phyloP scores from a whole-genome alignment of 2,888 invertebrate genomes.

The Tenthredo mesomela region DNA sequence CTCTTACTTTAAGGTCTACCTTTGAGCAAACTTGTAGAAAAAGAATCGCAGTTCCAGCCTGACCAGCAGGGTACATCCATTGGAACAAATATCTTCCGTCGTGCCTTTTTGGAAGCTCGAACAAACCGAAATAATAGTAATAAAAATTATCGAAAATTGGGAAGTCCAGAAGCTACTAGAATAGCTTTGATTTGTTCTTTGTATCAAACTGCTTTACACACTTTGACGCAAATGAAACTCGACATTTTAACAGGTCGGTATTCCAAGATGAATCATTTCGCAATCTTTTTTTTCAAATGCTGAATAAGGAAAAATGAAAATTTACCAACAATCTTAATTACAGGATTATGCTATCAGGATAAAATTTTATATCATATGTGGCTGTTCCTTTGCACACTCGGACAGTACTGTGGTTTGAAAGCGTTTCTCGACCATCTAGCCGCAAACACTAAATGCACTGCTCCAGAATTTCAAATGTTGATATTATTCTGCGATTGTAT shows the following conservation, averaged over 20 bases:
- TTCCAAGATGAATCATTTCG: neutral
- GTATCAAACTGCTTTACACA: conserved; percentile 94
- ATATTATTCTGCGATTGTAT: conserved; percentile 97
- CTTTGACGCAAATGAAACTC: conserved; percentile 93
- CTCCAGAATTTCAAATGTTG: conserved; percentile 95
- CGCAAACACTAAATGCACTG: conserved; percentile 88
- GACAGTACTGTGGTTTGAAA: conserved; percentile 93
- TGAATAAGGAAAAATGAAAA: neutral
- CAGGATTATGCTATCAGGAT: conserved; percentile 96
- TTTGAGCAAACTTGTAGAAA: conserved; percentile 78
- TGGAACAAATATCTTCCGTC: conserved; percentile 80
- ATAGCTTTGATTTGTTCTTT: conserved; percentile 94
- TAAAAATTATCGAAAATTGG: conserved; percentile 87
- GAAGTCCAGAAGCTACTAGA: conserved; percentile 89
- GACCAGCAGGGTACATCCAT: conserved; percentile 76
- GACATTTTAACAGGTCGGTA: conserved; percentile 94
- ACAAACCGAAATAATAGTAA: conserved; percentile 82
- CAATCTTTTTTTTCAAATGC: neutral
- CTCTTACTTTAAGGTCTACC: conserved; percentile 75
- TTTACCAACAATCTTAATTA: conserved; percentile 62
- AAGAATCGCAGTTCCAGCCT: conserved; percentile 75
- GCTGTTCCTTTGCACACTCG: conserved; percentile 93
- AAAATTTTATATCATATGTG: conserved; percentile 94
- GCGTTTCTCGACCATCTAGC: conserved; percentile 92
- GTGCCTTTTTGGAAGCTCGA: conserved; percentile 81